Percentiles rank a stretch among this genome's conserved stretches.
Conservation (phyloP, 1,140 invertebrate species). For the Acarapis woodi region DNA sequence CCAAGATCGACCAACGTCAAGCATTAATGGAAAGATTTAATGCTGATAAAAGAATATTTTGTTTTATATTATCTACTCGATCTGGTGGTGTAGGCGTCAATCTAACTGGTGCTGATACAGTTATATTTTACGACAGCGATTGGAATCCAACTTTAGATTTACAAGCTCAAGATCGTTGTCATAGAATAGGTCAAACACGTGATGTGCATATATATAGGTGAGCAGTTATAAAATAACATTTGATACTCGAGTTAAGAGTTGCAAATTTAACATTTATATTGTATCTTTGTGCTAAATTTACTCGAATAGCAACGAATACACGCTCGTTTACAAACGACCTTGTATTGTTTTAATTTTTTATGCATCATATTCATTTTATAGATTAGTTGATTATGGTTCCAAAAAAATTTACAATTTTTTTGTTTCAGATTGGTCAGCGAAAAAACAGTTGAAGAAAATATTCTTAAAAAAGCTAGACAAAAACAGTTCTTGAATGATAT, state of each 20-base stretch:
- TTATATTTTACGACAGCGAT: slow-evolving; percentile 98
- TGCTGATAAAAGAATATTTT: slow-evolving; percentile 72
- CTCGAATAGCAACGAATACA: not conserved
- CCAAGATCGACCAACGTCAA: slow-evolving; percentile 77
- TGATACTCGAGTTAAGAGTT: slow-evolving; percentile 4
- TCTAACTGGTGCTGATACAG: slow-evolving; percentile 93
- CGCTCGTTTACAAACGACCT: too few species aligned
- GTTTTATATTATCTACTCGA: slow-evolving; percentile 87
- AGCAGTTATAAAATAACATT: too few species aligned
- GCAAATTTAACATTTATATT: slow-evolving; percentile 3
- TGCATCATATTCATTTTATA: not conserved
- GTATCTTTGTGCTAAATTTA: slow-evolving; percentile 3
- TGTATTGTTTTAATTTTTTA: slow-evolving; percentile 3
- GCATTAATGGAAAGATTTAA: slow-evolving; percentile 94
- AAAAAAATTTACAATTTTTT: not conserved
- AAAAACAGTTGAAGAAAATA: slow-evolving; percentile 95
- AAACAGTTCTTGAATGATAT: slow-evolving; percentile 82
- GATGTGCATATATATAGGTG: slow-evolving; percentile 94
- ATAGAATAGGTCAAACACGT: slow-evolving; percentile 92
- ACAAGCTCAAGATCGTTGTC: slow-evolving; percentile 86
- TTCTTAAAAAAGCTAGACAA: slow-evolving; percentile 92
- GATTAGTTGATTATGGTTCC: not conserved
- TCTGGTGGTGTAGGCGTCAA: slow-evolving; percentile 96
- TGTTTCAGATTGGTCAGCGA: slow-evolving; percentile 54
- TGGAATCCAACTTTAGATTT: slow-evolving; percentile 99